These are phyloP conservation scores for Tricholaema leucomelas DNA, from an alignment of 2,113 vertebrate genomes.

Conservation along the genomic window DNA sequence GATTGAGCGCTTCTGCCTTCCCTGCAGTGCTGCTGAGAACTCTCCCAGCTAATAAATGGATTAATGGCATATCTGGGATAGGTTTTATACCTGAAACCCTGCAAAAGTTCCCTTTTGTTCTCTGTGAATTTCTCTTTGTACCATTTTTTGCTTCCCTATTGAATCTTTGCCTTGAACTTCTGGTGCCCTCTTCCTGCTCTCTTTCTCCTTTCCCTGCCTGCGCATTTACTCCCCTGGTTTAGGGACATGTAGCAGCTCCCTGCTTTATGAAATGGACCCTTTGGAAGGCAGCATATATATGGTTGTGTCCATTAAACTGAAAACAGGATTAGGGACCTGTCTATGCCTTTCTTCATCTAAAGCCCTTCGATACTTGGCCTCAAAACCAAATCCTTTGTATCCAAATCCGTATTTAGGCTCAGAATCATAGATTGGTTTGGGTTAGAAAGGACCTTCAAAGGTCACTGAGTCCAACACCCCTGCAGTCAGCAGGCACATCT, in stretches of 20 bases:
- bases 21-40: neutral
- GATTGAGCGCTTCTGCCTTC: slow-evolving; percentile 20
- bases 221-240: neutral
- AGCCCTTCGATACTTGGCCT: neutral
- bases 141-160: neutral
- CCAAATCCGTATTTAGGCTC: neutral
- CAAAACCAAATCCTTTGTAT: neutral
- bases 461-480: no score
- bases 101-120: neutral
- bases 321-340: neutral
- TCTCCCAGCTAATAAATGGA: neutral
- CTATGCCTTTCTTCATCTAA: neutral
- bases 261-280: neutral
- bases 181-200: neutral
- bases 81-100: neutral
- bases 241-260: neutral
- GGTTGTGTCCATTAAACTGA: neutral
- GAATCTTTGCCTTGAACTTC: neutral
- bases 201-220: neutral
- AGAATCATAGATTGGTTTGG: no score
- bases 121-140: neutral
- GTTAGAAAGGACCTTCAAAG: no score
- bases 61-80: neutral
- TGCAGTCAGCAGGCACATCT: no score
- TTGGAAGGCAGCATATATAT: neutral